phyloP scores from a whole-genome alignment of 2,797 vertebrate genomes.

The Agapornis canus region DNA sequence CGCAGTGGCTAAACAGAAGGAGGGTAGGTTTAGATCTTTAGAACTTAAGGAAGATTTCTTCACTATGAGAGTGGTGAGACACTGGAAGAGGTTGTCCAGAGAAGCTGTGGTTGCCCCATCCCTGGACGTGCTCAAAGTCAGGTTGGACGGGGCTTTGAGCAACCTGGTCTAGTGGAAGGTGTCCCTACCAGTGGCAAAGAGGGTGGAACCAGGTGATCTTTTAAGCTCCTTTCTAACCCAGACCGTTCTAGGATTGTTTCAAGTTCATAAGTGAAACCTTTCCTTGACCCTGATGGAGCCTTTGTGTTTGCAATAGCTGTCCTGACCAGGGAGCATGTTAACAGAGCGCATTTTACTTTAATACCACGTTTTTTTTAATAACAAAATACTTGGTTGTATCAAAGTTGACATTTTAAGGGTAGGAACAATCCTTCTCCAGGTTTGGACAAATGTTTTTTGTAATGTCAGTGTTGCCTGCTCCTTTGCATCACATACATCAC shows the following conservation, averaged over 20 bases:
- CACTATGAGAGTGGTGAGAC: neutral
- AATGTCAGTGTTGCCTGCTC: neutral
- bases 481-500: neutral
- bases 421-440: neutral
- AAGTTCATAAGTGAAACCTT: neutral
- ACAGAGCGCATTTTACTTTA: neutral
- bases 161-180: neutral
- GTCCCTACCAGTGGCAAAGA: neutral
- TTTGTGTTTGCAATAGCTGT: neutral
- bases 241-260: neutral
- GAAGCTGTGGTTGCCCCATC: neutral
- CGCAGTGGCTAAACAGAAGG: neutral
- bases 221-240: neutral
- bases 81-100: neutral
- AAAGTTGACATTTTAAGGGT: neutral
- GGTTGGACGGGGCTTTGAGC: neutral
- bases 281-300: neutral
- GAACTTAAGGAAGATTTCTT: neutral
- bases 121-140: neutral
- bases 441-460: neutral
- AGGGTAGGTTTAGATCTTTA: neutral
- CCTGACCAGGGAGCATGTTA: neutral
- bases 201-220: neutral
- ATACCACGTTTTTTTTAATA: neutral
- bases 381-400: neutral